Base-by-base conservation (phyloP, 1,140 invertebrate genomes). In the Drepana arcuata region DNA sequence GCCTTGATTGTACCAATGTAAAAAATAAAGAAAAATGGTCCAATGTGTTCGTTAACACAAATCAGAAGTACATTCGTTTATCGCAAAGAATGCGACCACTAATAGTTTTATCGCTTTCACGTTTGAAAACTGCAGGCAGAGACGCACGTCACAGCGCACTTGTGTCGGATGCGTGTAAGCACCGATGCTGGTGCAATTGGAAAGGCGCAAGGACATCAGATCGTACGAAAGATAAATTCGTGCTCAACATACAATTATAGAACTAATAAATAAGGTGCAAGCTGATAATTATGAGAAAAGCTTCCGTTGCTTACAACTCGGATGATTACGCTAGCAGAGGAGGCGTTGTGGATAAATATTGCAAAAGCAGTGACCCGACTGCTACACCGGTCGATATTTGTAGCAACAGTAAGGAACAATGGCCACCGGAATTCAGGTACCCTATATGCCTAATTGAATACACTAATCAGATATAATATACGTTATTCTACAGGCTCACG, bases 281-380 rank as follows among this genome's bases (percentile, higher is more conserved):
- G 28, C 29, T 38, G 45, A 29, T 35, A 33, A 45, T 48, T 48
- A 41, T 34, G 29, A 48, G 46, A 42, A 45, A 54, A 56, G 47
- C 52, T 52, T 54, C 50, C 54, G 48, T 43, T 30, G 32, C 23
- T 52, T 34, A 31, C 36, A 47, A 23, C 34, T 40, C 48, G 55
- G 56, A 53, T 58, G 55, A 56, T 66, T 66, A 59, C 41, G 16
- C 14, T 49, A 50, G 32, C 33, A 40, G 16, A 32, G 26, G 25
- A 36, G 25, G 25, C 18, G 38, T 42, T 44, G 34, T 47, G 34
- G 48, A 41, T 68, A 62, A 62, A 63, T 53, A 62, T 53, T 59
- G 42, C 48, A 45, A 57, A 64, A 64, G 29, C 46, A 10, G 27
- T 51, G 46, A 59, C 45, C 42, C 23, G 38, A 11, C 51, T 46